These are phyloP conservation scores for Neomorphus geoffroyi DNA, from an alignment of 2,797 vertebrate species.

Conservation along the genomic window DNA sequence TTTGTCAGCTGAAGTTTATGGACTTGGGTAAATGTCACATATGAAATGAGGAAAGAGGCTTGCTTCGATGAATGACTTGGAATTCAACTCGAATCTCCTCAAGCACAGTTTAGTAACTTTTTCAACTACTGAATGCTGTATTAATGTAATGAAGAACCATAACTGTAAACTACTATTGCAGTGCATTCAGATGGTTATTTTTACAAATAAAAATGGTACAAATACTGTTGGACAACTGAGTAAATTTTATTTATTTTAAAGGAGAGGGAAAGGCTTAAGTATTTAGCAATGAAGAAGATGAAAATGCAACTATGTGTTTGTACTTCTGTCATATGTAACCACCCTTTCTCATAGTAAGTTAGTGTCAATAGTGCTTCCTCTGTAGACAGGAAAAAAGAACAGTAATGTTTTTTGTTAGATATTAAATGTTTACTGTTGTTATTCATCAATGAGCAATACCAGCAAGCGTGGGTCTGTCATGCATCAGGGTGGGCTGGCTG, in stretches of 20 bases:
- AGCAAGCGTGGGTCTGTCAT: neutral
- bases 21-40: constrained; percentile 58
- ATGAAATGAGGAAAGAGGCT: constrained; percentile 50
- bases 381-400: neutral
- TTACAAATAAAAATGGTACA: constrained; percentile 84
- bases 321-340: neutral
- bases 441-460: neutral
- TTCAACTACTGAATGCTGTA: constrained; percentile 80
- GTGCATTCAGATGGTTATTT: constrained; percentile 83
- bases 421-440: neutral
- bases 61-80: constrained; percentile 54
- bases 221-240: constrained; percentile 61
- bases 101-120: constrained; percentile 79
- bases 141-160: constrained; percentile 69
- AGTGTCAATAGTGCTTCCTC: neutral
- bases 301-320: neutral
- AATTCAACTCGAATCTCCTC: constrained; percentile 65
- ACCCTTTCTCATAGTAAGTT: neutral
- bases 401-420: neutral
- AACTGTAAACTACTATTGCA: constrained; percentile 74
- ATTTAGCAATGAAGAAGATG: neutral
- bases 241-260: neutral
- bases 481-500: too few species aligned
- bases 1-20: constrained; percentile 68
- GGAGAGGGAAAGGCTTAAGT: neutral